Percentiles rank a stretch among this genome's conserved stretches.
phyloP scores from a whole-genome alignment of 2,888 invertebrate species.

The Thymelicus sylvestris region DNA sequence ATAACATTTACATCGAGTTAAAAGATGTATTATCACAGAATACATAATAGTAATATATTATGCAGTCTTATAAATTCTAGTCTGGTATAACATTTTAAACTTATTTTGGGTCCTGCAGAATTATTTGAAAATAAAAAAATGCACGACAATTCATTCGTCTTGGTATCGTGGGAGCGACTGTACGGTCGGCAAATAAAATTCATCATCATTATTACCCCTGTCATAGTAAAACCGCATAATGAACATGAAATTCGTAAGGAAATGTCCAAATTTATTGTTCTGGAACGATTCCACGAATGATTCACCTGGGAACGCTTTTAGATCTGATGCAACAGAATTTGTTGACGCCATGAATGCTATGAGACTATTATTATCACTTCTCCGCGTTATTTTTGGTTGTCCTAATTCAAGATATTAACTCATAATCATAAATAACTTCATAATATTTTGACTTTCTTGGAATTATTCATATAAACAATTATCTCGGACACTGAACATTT shows the following conservation, averaged over 20 bases:
- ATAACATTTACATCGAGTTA: too few relatives aligned
- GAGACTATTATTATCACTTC: slow-evolving; percentile 50
- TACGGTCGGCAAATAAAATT: too few relatives aligned
- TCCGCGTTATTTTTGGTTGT: slow-evolving; percentile 49
- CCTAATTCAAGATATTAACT: slow-evolving; percentile 46
- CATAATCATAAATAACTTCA: slow-evolving; percentile 14
- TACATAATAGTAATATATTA: too few relatives aligned
- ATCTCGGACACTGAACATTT: too few relatives aligned
- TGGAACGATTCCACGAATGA: slow-evolving; percentile 53
- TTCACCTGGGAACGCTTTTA: slow-evolving; percentile 73
- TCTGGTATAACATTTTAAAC: too few relatives aligned
- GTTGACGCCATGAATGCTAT: slow-evolving; percentile 48
- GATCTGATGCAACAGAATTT: slow-evolving; percentile 71
- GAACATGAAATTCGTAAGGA: slow-evolving; percentile 5
- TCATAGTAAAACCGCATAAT: neutral
- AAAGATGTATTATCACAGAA: too few relatives aligned
- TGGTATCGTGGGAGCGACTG: too few relatives aligned
- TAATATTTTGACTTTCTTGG: slow-evolving; percentile 8
- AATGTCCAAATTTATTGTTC: slow-evolving; percentile 32
- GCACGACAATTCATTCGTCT: too few relatives aligned
- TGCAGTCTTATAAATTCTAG: too few relatives aligned
- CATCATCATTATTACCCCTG: too few relatives aligned
- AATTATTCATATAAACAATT: neutral
- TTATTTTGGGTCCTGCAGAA: too few relatives aligned
- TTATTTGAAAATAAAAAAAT: too few relatives aligned